Conservation (phyloP, 1,140 invertebrate species). For the Cydia strobilella region DNA sequence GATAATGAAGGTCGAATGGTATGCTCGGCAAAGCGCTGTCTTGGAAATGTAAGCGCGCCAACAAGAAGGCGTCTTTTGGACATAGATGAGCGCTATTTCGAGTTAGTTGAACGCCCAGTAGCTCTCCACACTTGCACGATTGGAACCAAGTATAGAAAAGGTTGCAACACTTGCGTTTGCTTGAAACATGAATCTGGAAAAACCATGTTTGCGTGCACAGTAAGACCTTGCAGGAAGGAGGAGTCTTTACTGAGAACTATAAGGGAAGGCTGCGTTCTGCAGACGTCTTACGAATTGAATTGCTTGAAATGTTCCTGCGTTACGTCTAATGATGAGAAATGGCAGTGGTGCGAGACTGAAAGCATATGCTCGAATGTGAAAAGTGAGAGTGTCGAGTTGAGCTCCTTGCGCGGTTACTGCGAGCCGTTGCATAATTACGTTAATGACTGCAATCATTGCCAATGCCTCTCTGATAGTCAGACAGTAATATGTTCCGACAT, state of each 20-base stretch:
- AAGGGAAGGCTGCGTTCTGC: conserved; percentile 48
- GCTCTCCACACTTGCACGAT: conserved; percentile 48
- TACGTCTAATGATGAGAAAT: conserved; percentile 38
- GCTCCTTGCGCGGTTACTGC: conserved; percentile 53
- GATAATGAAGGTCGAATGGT: conserved; percentile 43
- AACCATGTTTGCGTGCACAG: conserved; percentile 51
- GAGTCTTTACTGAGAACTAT: conserved; percentile 18
- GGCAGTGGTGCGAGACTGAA: conserved; percentile 48
- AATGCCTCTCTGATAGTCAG: conserved; percentile 56
- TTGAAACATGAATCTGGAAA: conserved; percentile 37
- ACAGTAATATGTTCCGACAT: conserved; percentile 52
- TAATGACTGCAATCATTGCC: conserved; percentile 58
- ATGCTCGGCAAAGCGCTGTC: conserved; percentile 54
- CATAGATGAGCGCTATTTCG: conserved; percentile 17
- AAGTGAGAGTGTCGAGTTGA: conserved; percentile 21
- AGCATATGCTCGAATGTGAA: conserved; percentile 37
- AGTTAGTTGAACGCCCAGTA: conserved; percentile 37
- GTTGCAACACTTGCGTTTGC: conserved; percentile 61
- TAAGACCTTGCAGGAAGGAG: conserved; percentile 39
- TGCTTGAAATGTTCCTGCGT: conserved; percentile 56
- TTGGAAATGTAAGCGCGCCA: conserved; percentile 31
- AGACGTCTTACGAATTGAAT: conserved; percentile 50
- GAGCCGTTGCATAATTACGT: conserved; percentile 56
- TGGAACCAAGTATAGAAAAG: conserved; percentile 47
- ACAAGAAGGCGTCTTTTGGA: conserved; percentile 4